Evolutionary conservation across 2,797 vertebrate genomes (phyloP).

Genomic region (Phyllotis vaccarum): DNA sequence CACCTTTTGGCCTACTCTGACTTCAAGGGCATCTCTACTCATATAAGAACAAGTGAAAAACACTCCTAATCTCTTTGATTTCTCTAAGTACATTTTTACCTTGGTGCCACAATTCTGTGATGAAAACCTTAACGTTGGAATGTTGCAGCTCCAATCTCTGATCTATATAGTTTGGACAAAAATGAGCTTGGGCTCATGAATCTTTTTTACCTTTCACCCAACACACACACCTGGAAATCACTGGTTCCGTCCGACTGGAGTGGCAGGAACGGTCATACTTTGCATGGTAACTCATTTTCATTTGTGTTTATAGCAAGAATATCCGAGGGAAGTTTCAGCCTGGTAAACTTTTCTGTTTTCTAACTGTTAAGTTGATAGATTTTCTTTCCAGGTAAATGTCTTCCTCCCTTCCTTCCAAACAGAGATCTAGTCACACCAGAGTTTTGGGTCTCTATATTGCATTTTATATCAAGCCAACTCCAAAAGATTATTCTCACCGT

Average conservation of each 20-base stretch:
- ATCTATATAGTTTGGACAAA: not conserved
- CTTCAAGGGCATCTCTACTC: not conserved
- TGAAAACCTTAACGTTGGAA: not conserved
- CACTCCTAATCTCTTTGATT: not conserved
- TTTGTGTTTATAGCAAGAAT: constrained; percentile 4
- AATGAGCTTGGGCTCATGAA: not conserved
- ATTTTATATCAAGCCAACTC: constrained; percentile 40
- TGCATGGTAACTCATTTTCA: constrained; percentile 12
- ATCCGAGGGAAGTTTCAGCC: constrained; percentile 44
- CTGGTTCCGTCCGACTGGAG: not conserved
- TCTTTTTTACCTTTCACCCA: not conserved
- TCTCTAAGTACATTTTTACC: constrained; percentile 20
- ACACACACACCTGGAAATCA: not conserved
- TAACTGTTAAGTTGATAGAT: constrained; percentile 46
- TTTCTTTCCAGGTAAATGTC: constrained; percentile 73
- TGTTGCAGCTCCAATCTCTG: not conserved
- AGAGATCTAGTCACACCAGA: constrained; percentile 38
- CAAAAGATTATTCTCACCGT: constrained; percentile 66
- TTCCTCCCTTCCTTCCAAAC: constrained; percentile 1
- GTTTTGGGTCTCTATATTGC: constrained; percentile 13
- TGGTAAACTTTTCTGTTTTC: constrained; percentile 52
- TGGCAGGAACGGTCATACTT: not conserved
- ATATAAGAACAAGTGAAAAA: not conserved
- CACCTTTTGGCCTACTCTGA: not conserved
- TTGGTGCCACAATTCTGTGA: not conserved